These are phyloP conservation scores for Hesperophylax magnus DNA, from an alignment of 1,140 invertebrate genomes.

Conservation along the genomic window DNA sequence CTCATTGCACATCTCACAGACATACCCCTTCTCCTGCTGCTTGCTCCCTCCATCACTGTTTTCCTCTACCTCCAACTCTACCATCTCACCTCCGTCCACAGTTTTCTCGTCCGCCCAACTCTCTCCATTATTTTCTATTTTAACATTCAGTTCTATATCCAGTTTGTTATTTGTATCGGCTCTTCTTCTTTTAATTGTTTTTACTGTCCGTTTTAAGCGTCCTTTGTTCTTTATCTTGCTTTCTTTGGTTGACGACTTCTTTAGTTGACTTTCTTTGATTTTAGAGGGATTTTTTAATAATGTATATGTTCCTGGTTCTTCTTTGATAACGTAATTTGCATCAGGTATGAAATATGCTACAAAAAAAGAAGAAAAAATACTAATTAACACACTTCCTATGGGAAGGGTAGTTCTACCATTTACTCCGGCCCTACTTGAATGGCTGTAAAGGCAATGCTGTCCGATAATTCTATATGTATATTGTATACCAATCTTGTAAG, in stretches of 20 bases:
- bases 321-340: constrained; percentile 1
- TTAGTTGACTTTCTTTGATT: too few relatives aligned
- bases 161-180: not conserved
- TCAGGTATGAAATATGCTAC: not conserved
- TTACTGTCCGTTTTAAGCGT: not conserved
- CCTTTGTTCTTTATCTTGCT: not conserved
- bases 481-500: too few relatives aligned
- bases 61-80: not conserved
- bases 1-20: constrained; percentile 37
- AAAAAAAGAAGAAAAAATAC: not conserved
- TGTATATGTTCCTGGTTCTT: not conserved
- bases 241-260: too few relatives aligned
- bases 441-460: too few relatives aligned
- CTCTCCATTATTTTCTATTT: constrained; percentile 2
- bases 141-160: not conserved
- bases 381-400: too few relatives aligned
- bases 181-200: constrained; percentile 1
- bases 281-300: too few relatives aligned
- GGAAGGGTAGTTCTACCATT: too few relatives aligned
- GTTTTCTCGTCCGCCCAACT: not conserved
- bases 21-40: constrained; percentile 4
- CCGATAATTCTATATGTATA: too few relatives aligned
- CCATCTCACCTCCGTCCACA: not conserved
- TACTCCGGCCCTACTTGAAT: too few relatives aligned
- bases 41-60: constrained; percentile 1